Evolutionary conservation across 2,113 vertebrate genomes (phyloP), one percentile per base, ranked within the genome.

Genomic region (Eulemur rufifrons): DNA sequence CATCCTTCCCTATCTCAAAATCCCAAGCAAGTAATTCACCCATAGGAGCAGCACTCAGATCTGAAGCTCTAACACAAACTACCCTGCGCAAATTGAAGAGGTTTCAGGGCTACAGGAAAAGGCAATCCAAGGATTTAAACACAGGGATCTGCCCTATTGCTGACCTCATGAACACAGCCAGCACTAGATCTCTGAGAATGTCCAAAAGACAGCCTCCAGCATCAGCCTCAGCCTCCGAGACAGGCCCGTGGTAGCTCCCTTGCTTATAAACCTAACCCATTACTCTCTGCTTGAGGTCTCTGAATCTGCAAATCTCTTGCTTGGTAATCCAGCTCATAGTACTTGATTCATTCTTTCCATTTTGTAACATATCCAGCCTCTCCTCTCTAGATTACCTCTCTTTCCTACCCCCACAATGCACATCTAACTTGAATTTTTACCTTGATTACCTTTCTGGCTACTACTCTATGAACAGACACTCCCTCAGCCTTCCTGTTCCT

Each of bases 21-120:
- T 92, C 52, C 29, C 39, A 95, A 86, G 27, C 69, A 93, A 94
- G 54, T 94, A 66, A 90, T 76, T 82, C 34, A 56, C 23, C 25
- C 37, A 29, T 0, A 61, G 66, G 39, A 81, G 32, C 3, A 94
- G 25, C 12, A 86, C 76, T 96, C 47, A 12, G 27, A 82, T 29
- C 45, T 86, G n/a, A 89, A 84, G 18, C 63, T 84, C 45, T 94
- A 88, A 82, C 47, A 77, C 29, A 74, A 92, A 87, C 9, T 74
- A n/a, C 2, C 54, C 5, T 1, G 47, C 2, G 32, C 3, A 68
- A 77, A 91, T 13, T 29, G 29, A 47, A 91, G 17, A 68, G 18
- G 27, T 39, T 83, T 42, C 56, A 89, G 10, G 8, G 8, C 47
- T 92, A 39, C 2, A 82, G 61, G 27, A 12, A 87, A 88, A 66